Conservation (phyloP, 1,140 invertebrate genomes). For the Drosophila teissieri region DNA sequence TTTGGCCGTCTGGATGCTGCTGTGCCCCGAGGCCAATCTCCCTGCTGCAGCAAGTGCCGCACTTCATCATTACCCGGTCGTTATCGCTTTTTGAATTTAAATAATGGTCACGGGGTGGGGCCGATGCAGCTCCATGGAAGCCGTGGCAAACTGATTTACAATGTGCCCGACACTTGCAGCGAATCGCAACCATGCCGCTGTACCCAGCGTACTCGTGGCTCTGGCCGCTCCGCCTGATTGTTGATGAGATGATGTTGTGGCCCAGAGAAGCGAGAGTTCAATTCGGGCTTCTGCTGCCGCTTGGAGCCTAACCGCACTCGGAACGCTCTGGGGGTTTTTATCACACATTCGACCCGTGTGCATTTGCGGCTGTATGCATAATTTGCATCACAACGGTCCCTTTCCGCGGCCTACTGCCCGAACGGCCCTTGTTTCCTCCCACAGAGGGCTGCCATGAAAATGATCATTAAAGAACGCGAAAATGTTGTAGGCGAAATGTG, state of each 20-base stretch:
- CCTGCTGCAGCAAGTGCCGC: constrained; percentile 29
- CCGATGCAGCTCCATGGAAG: not conserved
- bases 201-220: not conserved
- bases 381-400: constrained; percentile 32
- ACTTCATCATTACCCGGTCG: constrained; percentile 78
- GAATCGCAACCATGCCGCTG: constrained; percentile 28
- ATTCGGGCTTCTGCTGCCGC: constrained; percentile 4
- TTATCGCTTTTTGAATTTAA: constrained; percentile 81
- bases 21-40: constrained; percentile 40
- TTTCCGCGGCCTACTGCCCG: not conserved
- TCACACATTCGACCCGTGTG: constrained; percentile 72
- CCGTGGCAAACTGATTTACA: constrained; percentile 62
- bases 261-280: constrained; percentile 35
- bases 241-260: constrained; percentile 64
- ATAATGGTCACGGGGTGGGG: constrained; percentile 46
- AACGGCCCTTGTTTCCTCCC: not conserved
- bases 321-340: constrained; percentile 67
- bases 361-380: constrained; percentile 63
- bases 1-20: constrained; percentile 13
- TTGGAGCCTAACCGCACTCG: constrained; percentile 37
- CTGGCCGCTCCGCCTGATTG: constrained; percentile 55
- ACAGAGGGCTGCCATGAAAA: constrained; percentile 31
- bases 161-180: constrained; percentile 58
- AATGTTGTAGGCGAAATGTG: constrained; percentile 75
- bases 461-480: constrained; percentile 70